These are phyloP conservation scores for Uropetala carovei DNA, from an alignment of 2,888 invertebrate genomes.

Conservation along the genomic window DNA sequence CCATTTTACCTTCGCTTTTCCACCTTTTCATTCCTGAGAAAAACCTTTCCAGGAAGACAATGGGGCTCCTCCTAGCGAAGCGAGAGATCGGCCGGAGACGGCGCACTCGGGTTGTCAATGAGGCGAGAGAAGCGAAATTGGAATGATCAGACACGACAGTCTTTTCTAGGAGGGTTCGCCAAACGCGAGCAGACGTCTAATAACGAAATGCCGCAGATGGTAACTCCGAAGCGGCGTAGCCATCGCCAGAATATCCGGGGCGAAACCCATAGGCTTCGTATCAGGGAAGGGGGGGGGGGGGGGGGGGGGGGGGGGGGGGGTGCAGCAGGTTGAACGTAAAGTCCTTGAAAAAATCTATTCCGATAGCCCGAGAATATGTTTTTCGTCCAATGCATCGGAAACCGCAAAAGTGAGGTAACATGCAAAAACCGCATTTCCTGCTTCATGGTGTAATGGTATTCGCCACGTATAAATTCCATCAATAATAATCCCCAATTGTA, in stretches of 20 bases:
- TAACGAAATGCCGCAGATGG: background rate
- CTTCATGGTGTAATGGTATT: no score
- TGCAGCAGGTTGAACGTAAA: no score
- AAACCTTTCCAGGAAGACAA: constrained; percentile 49
- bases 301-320: no score
- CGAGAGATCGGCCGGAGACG: background rate
- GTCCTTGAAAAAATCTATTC: no score
- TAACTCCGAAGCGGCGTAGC: background rate
- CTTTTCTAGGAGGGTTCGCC: background rate
- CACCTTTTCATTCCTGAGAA: constrained; percentile 20
- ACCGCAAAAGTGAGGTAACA: no score
- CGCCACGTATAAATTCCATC: no score
- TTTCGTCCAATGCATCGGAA: no score
- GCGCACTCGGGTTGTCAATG: constrained; percentile 45
- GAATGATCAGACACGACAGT: constrained; percentile 26
- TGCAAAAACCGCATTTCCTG: no score
- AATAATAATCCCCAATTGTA: no score
- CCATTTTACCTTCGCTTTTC: background rate
- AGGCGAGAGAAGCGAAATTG: constrained; percentile 15
- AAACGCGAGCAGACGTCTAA: background rate
- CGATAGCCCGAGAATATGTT: no score
- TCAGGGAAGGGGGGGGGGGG: no score
- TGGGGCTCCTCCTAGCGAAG: background rate
- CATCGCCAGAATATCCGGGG: background rate
- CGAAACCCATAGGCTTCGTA: no score